A percentile compares a stretch with the other conserved stretches of the same genome.
These are phyloP conservation scores for Dasysyrphus albostriatus DNA, from an alignment of 2,888 invertebrate genomes.

Conservation along the genomic window DNA sequence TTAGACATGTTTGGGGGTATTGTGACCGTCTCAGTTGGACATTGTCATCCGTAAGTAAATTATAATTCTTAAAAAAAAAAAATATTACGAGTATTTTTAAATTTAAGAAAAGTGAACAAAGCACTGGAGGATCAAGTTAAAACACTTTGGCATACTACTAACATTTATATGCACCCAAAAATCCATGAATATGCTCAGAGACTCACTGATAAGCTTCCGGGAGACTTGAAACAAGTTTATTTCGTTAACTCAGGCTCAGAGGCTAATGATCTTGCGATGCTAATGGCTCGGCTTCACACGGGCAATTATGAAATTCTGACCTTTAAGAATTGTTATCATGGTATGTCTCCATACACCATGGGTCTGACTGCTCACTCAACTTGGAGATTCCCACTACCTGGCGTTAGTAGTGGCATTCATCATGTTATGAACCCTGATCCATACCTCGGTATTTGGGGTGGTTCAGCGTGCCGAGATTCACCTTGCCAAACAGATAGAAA, in stretches of 20 bases:
- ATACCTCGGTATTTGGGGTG: slow-evolving; percentile 95
- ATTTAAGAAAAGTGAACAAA: slow-evolving; percentile 91
- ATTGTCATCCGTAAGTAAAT: slow-evolving; percentile 96
- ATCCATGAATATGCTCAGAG: slow-evolving; percentile 96
- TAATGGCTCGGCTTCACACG: slow-evolving; percentile 94
- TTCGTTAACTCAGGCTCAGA: slow-evolving; percentile 98
- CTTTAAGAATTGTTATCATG: slow-evolving; percentile 96
- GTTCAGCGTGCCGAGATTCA: slow-evolving; percentile 94
- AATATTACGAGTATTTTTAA: slow-evolving; percentile 57
- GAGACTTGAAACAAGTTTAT: slow-evolving; percentile 94
- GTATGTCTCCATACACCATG: slow-evolving; percentile 93
- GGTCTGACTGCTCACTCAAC: slow-evolving; percentile 91
- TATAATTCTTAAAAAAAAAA: neutral
- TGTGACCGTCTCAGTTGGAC: slow-evolving; percentile 98
- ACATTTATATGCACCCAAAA: slow-evolving; percentile 95
- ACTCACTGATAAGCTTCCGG: slow-evolving; percentile 92
- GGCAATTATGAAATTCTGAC: slow-evolving; percentile 93
- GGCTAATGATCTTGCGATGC: slow-evolving; percentile 96
- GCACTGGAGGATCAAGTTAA: slow-evolving; percentile 92
- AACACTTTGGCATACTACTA: slow-evolving; percentile 95
- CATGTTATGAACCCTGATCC: slow-evolving; percentile 97
- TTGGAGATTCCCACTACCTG: slow-evolving; percentile 91
- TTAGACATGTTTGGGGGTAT: slow-evolving; percentile 98
- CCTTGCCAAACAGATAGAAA: slow-evolving; percentile 88
- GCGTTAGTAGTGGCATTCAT: slow-evolving; percentile 89